A percentile compares a stretch with the other conserved stretches of the same genome.
These are phyloP conservation scores for Oncorhynchus kisutch DNA, from an alignment of 2,113 vertebrate genomes.

Conservation along the genomic window DNA sequence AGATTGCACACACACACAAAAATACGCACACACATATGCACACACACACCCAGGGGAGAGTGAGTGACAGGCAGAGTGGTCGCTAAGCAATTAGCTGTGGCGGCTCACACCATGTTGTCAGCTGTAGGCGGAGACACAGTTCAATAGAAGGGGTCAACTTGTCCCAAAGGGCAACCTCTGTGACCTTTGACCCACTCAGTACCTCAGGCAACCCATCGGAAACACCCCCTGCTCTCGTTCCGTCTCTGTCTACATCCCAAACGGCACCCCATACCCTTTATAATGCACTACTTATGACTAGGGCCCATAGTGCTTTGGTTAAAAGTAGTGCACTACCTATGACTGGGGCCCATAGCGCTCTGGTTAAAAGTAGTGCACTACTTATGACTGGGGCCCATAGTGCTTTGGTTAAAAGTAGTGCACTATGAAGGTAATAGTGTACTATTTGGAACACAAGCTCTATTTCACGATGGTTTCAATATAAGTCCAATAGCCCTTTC, in stretches of 20 bases:
- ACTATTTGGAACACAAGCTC: neutral
- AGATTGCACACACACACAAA: neutral
- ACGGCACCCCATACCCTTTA: neutral
- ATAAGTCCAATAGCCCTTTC: slow-evolving; percentile 2
- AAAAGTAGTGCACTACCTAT: too few species aligned
- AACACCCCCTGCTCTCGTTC: neutral
- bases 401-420: neutral
- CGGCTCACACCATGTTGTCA: slow-evolving; percentile 29
- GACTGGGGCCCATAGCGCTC: neutral
- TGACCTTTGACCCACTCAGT: neutral
- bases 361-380: neutral
- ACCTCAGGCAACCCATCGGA: neutral
- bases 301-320: neutral
- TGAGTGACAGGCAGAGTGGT: slow-evolving; percentile 45
- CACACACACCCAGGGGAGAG: slow-evolving; percentile 10
- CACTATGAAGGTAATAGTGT: too few species aligned
- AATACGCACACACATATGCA: neutral
- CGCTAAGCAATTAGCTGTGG: slow-evolving; percentile 45
- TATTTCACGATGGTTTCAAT: neutral
- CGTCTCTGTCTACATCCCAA: neutral
- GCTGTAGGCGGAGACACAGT: slow-evolving; percentile 33
- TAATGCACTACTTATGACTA: neutral
- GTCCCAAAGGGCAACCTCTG: slow-evolving; percentile 31
- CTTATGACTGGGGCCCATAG: too few species aligned
- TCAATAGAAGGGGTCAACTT: slow-evolving; percentile 50